Percentiles rank a stretch among this genome's conserved stretches.
phyloP scores from a whole-genome alignment of 92 coral and sea anemone species.

The Epizoanthus rinbou region DNA sequence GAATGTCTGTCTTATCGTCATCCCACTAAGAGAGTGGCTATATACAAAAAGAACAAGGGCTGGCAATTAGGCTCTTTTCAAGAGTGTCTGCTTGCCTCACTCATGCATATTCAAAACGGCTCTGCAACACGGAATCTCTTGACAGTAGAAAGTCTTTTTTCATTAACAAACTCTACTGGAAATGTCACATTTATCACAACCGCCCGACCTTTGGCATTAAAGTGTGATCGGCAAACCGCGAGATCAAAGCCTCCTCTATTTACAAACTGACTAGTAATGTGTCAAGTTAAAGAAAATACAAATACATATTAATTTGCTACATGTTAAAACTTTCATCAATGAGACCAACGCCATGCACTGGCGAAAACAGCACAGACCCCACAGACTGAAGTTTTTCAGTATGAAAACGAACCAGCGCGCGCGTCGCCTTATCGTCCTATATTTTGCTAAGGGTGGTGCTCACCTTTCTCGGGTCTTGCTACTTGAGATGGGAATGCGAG shows the following conservation, averaged over 20 bases:
- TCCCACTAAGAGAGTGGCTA: conserved; percentile 16
- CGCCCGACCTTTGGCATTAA: conserved; percentile 30
- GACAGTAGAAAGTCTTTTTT: conserved; percentile 38
- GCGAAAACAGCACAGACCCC: conserved; percentile 25
- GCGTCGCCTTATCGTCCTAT: neutral
- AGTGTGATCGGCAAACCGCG: conserved; percentile 19
- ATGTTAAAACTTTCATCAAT: conserved; percentile 75
- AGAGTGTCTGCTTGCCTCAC: conserved; percentile 19
- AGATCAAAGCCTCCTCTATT: conserved; percentile 48
- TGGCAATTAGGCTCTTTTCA: conserved; percentile 33
- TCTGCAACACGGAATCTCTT: conserved; percentile 53
- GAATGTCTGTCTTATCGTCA: conserved; percentile 8
- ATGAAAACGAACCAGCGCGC: neutral
- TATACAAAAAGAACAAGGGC: conserved; percentile 42
- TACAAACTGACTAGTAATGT: conserved; percentile 60
- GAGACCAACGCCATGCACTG: conserved; percentile 40
- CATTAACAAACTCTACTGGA: conserved; percentile 42
- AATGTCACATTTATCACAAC: conserved; percentile 24
- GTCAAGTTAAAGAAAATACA: conserved; percentile 83
- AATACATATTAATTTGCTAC: conserved; percentile 94
- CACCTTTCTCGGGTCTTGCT: conserved; percentile 29
- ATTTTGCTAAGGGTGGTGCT: conserved; percentile 1
- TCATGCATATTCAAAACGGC: conserved; percentile 49
- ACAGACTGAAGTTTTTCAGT: conserved; percentile 1
- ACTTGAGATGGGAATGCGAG: neutral